Base-by-base conservation (phyloP, 92 coral and sea anemone species). In the Zoanthus sansibaricus region DNA sequence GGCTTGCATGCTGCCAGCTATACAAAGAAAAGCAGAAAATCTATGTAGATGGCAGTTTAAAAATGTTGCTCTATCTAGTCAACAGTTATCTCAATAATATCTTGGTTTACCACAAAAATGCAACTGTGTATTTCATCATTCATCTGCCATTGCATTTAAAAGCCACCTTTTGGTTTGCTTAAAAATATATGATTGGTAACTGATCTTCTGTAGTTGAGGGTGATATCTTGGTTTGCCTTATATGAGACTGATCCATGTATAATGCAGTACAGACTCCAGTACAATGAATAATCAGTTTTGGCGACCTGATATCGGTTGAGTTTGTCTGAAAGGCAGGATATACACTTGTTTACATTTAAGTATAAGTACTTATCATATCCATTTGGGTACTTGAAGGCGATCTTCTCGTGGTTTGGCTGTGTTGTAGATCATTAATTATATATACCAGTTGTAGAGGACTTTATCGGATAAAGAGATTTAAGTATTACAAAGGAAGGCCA, bases 1-100 rank as follows among this genome's bases (percentile, higher is more conserved):
- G 73, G 73, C 9, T 17, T 68, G 42, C 73, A 68, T 68, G 73
- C 73, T 68, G 73, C 73, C 73, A 68, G 70, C 70, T 67, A 67
- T 7, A 67, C 72, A 67, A 67, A 67, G 31, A 67, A 67, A 67
- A 67, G 18, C 73, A 68, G 73, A 16, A 68, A 68, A 68, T 68
- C 73, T 68, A 37, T 37, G 73, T 68, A 68, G 73, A 68, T 18
- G 37, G 73, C 42, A 68, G 73, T 18, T 68, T 68, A 18, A 9
- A 68, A 68, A 68, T 68, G 73, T 68, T 49, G 54, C 54, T 49
- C 73, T 17, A 68, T 68, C 73, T 68, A 18, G 73, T 68, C 42
- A 68, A 68, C 73, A 68, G 46, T 68, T 44, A 68, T 68, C 45
- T 20, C 73, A 31, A 67, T 31, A 12, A 68, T 1, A 68, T 68